phyloP scores from a whole-genome alignment of 23 tunicate species.

The Styela plicata region DNA sequence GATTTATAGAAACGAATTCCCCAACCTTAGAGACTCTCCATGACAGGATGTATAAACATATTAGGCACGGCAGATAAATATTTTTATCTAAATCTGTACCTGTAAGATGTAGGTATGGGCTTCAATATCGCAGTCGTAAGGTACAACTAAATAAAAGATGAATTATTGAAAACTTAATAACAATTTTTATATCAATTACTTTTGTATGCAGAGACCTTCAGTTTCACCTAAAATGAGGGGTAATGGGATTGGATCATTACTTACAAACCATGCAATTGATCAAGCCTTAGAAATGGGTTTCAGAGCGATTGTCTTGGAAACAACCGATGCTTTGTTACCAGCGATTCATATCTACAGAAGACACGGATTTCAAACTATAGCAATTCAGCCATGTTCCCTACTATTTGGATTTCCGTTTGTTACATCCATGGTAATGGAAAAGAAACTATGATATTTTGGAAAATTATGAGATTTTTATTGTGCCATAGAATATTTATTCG shows the following conservation, averaged over 20 bases:
- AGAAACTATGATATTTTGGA: neutral
- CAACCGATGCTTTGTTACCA: neutral
- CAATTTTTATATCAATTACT: neutral
- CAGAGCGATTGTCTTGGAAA: neutral
- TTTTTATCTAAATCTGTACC: neutral
- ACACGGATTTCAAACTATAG: neutral
- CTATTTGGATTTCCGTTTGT: neutral
- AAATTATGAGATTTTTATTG: neutral
- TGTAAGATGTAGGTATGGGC: too few species aligned
- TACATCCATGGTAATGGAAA: neutral
- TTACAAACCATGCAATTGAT: neutral
- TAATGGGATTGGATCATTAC: neutral
- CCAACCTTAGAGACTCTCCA: too few species aligned
- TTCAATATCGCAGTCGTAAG: neutral
- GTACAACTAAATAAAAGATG: neutral
- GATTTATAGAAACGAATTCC: too few species aligned
- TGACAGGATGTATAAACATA: neutral
- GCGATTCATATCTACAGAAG: neutral
- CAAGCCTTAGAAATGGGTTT: neutral
- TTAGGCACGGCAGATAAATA: neutral
- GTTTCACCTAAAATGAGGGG: neutral
- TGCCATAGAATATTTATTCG: neutral
- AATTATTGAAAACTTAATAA: neutral
- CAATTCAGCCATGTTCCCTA: neutral
- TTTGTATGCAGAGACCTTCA: neutral